Conservation (phyloP, 2,888 invertebrate species). For the Mesorhabditis sp. region DNA sequence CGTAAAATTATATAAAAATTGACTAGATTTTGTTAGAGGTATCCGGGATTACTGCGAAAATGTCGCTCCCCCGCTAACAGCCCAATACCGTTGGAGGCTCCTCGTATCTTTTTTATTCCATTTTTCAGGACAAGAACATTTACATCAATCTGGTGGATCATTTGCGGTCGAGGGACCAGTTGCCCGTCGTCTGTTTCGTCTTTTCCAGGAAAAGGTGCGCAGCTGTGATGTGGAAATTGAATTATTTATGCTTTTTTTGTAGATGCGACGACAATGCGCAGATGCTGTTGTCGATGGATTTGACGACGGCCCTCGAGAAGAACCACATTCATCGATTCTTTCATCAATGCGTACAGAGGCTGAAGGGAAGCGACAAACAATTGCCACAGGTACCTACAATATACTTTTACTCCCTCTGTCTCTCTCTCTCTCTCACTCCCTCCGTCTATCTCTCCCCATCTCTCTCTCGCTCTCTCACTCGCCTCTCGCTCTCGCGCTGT, state of each 20-base stretch:
- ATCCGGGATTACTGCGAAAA: too few relatives aligned
- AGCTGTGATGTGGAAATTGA: neutral
- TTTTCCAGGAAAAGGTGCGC: conserved; percentile 71
- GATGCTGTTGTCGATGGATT: conserved; percentile 68
- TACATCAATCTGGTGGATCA: conserved; percentile 81
- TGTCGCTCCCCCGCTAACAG: too few relatives aligned
- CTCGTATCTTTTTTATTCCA: neutral
- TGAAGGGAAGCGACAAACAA: conserved; percentile 80
- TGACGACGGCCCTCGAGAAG: conserved; percentile 80
- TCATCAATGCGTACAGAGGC: conserved; percentile 74
- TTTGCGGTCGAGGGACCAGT: conserved; percentile 74
- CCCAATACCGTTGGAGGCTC: too few relatives aligned
- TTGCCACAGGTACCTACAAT: conserved; percentile 77
- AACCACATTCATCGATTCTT: conserved; percentile 78
- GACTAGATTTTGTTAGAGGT: too few relatives aligned
- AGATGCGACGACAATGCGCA: conserved; percentile 73
- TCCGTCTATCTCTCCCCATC: too few relatives aligned
- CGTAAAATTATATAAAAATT: too few relatives aligned
- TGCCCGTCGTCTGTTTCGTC: conserved; percentile 91
- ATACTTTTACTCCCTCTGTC: too few relatives aligned
- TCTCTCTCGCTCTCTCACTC: too few relatives aligned
- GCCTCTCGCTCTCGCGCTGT: too few relatives aligned
- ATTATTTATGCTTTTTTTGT: conserved; percentile 9
- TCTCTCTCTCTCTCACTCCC: neutral
- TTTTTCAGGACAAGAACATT: conserved; percentile 72